Base-by-base conservation (phyloP, 1,140 invertebrate species). In the Nebria ingens region DNA sequence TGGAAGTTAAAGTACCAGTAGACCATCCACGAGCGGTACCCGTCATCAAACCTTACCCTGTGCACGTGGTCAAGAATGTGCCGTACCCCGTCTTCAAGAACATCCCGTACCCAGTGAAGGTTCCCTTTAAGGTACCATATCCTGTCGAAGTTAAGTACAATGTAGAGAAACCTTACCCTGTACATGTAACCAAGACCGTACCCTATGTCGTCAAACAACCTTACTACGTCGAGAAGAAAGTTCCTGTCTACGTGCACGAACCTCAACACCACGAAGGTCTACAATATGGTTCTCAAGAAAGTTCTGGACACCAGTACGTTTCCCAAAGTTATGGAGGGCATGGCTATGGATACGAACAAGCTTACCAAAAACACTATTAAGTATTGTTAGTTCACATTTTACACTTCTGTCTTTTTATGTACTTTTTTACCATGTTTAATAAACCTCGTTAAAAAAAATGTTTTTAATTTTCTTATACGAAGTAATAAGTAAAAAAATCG, bases 1-100 rank as follows among this genome's bases (percentile, higher is more conserved):
- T 78, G 0, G 75, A 76, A 56, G 71, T 76, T 13, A 68, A 71
- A 38, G 64, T 78, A 51, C 76, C 68, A 11, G 64, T 71, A 1
- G 68, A 69, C 12, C 62, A 60, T 22, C 55, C 51, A 4, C 56
- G 61, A 13, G 59, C 57, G 19, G 56, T 55, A 53, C 56, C 55
- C 12, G 60, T 61, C 13, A 17, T 11, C 6, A 53, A 58, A 21
- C 71, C 71, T 3, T 72, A 73, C 55, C 71, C 75, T 55, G 67
- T 75, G 2, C 61, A 56, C n/a, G 62, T 71, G 2, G 64, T 65
- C 9, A 69, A 69, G 55, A 64, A 60, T 22, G 65, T 69, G n/a
- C 69, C 67, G 17, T 64, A 64, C 50, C 62, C 64, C 25, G 67
- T 71, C 13, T 62, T 68, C 45, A 71, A 69, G 52, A 61, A 61